Base-by-base conservation (phyloP, 2,113 vertebrate genomes). In the Indicator maculatus region DNA sequence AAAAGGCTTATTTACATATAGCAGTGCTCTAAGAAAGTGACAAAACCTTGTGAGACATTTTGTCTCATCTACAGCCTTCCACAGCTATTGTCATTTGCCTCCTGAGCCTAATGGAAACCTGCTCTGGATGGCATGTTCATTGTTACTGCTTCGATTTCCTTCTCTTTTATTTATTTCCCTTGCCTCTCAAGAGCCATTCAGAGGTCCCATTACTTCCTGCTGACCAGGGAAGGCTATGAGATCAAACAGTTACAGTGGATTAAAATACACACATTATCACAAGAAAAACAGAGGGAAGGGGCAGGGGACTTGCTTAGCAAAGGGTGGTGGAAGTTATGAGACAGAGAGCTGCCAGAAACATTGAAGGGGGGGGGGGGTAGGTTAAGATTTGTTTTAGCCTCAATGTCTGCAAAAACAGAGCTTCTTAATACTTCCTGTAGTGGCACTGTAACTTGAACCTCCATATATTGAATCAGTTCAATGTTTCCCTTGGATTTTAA, bases 91-190 rank as follows among this genome's bases (percentile, higher is more conserved):
- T 52, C 50, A 75, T 94, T 93, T 93, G 59, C 80, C 59, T 90
- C 80, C 65, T 24, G 31, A 91, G 41, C 41, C 65, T 93, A 79
- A 59, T 52, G 74, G 81, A 94, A 96, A 66, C 33, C 74, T 59
- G 59, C 77, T 19, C 79, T 76, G 88, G 77, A 86, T 76, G 50
- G 59, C 59, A 50, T 26, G 55, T 63, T 94, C 45, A 0, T 73
- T 91, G 89, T 95, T 95, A 89, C 58, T 94, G 67, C 86, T 96
- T 89, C 55, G 24, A 85, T 92, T 92, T 90, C 90, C 78, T 90
- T 82, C 83, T 65, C 90, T 94, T 89, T 88, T 92, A 94, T 96
- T 94, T 96, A 89, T 96, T 96, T 95, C 92, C 24, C 77, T 92
- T 90, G 71, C 71, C 45, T 85, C 89, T 92, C 84, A 30, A 89